These are phyloP conservation scores for Antitype chi DNA, from an alignment of 2,888 invertebrate species.

Conservation along the genomic window DNA sequence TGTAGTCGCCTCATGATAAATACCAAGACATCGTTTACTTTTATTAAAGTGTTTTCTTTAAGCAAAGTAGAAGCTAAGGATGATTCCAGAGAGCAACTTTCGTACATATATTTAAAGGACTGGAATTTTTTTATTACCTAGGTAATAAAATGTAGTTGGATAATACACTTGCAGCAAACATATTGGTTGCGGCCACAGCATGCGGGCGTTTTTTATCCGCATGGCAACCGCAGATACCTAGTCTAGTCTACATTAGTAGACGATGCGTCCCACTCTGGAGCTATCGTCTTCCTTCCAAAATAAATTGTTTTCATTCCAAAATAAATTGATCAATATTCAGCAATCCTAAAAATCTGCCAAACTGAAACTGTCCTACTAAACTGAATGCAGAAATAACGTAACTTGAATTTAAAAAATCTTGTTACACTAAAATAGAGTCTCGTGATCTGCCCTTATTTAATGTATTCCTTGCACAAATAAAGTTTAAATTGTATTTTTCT, in stretches of 20 bases:
- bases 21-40: conserved; percentile 51
- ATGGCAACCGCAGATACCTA: not conserved
- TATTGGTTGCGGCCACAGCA: not conserved
- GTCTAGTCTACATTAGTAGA: not conserved
- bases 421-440: conserved; percentile 45
- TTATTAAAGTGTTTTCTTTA: conserved; percentile 54
- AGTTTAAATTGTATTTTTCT: conserved; percentile 70
- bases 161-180: not conserved
- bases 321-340: too few relatives aligned
- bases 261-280: not conserved
- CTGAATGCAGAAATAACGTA: conserved; percentile 9
- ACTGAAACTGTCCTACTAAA: conserved; percentile 1
- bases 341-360: conserved; percentile 1
- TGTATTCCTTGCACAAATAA: conserved; percentile 65
- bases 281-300: rapidly evolving
- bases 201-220: not conserved
- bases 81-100: not conserved
- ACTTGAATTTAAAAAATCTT: conserved; percentile 9
- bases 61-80: conserved; percentile 9
- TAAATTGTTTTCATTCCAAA: not conserved
- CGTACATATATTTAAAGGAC: not conserved
- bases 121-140: too few relatives aligned
- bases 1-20: conserved; percentile 51
- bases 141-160: not conserved
- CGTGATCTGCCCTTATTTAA: conserved; percentile 60